Evolutionary conservation across 2,797 vertebrate species (phyloP), one percentile per base, ranked within the genome.

Genomic region (Epinephelus awoara): DNA sequence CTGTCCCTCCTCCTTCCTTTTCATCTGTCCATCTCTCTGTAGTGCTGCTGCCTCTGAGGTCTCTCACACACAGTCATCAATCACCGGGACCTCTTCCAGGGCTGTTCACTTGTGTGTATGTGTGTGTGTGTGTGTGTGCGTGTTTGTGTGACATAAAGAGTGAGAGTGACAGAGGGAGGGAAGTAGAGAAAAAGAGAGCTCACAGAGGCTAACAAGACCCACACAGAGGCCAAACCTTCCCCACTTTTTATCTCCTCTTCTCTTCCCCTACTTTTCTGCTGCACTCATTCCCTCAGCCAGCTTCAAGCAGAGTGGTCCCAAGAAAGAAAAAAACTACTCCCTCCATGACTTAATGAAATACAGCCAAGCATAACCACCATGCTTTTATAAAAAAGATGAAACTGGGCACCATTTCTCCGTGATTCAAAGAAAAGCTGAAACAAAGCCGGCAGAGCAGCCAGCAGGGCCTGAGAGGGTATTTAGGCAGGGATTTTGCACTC

Each of bases 11-110:
- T 90, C 70, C 73, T 75, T 65, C 77, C 88, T 83, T 89, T 87
- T 89, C 89, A 89, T 90, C 83, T 86, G 89, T 90, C 89, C 90
- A 82, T 91, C 90, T 88, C 85, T 83, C 77, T 81, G 80, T 81
- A 65, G 86, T 54, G 74, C 86, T 79, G 80, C 79, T 85, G 84
- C 88, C 91, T 90, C 88, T 78, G 82, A 90, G 88, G 84, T 87
- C 81, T 83, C 86, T 88, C 73, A 63, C 80, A 87, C 66, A 75
- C 25, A 86, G 79, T 88, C 90, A 93, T 93, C 90, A 91, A 93
- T 92, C 91, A 90, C 77, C 1, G 14, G 81, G 77, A 79, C n/a
- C 65, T 72, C 66, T 85, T 85, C 85, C 86, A 78, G 73, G 59
- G 44, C 67, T 55, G 15, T 81, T 66, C 40, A 49, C 51, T 46